Base-by-base conservation (phyloP, 2,888 invertebrate genomes). In the Cheilosia urbana region DNA sequence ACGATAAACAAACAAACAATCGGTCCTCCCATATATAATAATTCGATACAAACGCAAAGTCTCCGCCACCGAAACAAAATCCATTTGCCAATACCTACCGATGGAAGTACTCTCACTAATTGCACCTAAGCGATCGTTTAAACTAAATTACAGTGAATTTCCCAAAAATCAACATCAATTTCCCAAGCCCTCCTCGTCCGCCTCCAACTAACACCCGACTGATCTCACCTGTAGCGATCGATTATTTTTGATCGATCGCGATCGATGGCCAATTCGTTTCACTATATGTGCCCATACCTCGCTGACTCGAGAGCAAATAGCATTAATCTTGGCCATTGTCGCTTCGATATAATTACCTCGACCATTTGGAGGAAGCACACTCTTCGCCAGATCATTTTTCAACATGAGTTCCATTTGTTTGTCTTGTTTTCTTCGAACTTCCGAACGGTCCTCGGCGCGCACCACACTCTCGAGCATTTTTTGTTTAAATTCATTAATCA, bases 351-450 rank as follows among this genome's bases (percentile, higher is more conserved):
- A 90, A 90, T 90, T 90, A 90, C 90, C 89, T 89, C 89, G 89
- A 90, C 89, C 90, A 90, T 90, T 90, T 89, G 71, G 68, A 88
- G 89, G 89, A 90, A 89, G 88, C 88, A 88, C 88, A 88, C 89
- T 90, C 88, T 88, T 89, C 89, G 90, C 88, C 90, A 91, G 91
- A 90, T 91, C 91, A 91, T 91, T 91, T 91, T 89, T 91, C 90
- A 91, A 87, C 87, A 62, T 51, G 40, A 24, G 40, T 65, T 65
- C 30, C 9, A 42, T 47, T 34, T 55, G n/a, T 27, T 40, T 47
- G 15, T 37, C 13, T 4, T 37, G 37, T 37, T 37, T 53, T 2
- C 45, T 40, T 17, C 17, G 42, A 71, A 37, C 49, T 49, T 55
- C 57, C 58, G 30, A 79, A 84, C 73, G 47, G 17, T 45, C 45